phyloP scores from a whole-genome alignment of 2,888 invertebrate genomes.

The Dicycla oo region DNA sequence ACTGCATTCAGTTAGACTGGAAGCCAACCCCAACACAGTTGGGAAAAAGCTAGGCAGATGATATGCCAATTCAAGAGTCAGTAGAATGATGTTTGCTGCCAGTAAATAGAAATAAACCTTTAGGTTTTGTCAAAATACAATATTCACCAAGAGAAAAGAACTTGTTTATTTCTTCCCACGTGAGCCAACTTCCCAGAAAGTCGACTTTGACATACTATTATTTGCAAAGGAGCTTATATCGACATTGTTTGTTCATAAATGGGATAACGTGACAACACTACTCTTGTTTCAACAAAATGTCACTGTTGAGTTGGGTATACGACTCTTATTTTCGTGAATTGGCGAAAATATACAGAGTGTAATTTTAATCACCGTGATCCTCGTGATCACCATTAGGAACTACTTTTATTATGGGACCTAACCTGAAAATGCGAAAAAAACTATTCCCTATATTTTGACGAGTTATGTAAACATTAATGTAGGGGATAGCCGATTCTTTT shows the following conservation, averaged over 20 bases:
- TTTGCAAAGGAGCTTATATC: conserved; percentile 42
- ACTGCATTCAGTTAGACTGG: no score
- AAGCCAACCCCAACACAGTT: no score
- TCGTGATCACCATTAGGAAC: no score
- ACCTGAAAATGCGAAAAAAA: no score
- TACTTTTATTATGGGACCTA: no score
- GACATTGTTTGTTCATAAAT: conserved; percentile 34
- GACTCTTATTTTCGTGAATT: not conserved
- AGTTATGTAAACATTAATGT: no score
- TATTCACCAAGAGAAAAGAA: not conserved
- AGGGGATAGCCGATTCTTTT: no score
- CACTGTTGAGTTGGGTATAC: not conserved
- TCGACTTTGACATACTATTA: conserved; percentile 23
- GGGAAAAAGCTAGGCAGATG: no score
- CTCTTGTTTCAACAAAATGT: conserved; percentile 1
- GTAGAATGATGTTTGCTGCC: not conserved
- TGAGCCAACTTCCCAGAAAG: not conserved
- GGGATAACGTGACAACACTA: conserved; percentile 8
- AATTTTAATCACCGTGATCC: no score
- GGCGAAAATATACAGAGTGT: no score
- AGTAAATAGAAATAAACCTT: not conserved
- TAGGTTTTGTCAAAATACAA: not conserved
- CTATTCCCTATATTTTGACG: no score
- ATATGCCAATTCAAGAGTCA: no score
- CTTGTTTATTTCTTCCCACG: conserved; percentile 1